Percentiles rank a stretch among this genome's conserved stretches.
Conservation (phyloP, 1,140 invertebrate genomes). For the Campoletis sonorensis region DNA sequence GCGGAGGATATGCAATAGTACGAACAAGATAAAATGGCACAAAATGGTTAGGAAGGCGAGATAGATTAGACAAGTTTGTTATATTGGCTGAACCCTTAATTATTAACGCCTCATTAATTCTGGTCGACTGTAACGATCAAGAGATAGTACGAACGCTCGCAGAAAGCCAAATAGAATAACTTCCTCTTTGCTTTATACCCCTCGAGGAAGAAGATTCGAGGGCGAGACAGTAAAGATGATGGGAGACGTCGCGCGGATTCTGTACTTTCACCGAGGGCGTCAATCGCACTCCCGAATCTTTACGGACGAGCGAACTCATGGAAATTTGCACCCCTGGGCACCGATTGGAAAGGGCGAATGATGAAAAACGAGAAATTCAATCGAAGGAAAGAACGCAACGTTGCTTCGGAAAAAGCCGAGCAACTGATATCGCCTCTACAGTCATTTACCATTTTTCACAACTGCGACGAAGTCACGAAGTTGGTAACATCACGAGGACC, state of each 20-base stretch:
- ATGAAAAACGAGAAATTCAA: conserved; percentile 20
- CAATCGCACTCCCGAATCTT: conserved; percentile 49
- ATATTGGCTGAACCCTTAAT: conserved; percentile 28
- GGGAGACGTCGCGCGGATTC: neutral
- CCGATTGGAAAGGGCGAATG: conserved; percentile 10
- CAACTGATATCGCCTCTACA: neutral
- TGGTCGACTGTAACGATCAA: neutral
- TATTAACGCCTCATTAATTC: conserved; percentile 52
- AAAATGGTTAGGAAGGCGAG: neutral
- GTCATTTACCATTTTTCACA: neutral
- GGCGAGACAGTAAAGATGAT: conserved; percentile 8
- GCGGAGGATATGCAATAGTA: neutral
- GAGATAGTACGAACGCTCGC: neutral
- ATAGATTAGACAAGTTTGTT: conserved; percentile 22
- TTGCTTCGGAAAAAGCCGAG: conserved; percentile 21
- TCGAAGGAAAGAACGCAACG: conserved; percentile 9
- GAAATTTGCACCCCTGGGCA: conserved; percentile 24
- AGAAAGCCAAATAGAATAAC: conserved; percentile 49
- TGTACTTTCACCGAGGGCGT: neutral
- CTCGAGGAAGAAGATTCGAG: conserved; percentile 2
- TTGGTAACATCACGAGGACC: neutral
- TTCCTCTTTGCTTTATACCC: conserved; percentile 7
- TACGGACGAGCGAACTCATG: conserved; percentile 42
- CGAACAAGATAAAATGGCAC: neutral
- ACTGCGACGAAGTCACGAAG: neutral